Percentiles rank a stretch among this genome's conserved stretches.
These are phyloP conservation scores for Chrysopa pallens DNA, from an alignment of 1,140 invertebrate species.

Conservation along the genomic window DNA sequence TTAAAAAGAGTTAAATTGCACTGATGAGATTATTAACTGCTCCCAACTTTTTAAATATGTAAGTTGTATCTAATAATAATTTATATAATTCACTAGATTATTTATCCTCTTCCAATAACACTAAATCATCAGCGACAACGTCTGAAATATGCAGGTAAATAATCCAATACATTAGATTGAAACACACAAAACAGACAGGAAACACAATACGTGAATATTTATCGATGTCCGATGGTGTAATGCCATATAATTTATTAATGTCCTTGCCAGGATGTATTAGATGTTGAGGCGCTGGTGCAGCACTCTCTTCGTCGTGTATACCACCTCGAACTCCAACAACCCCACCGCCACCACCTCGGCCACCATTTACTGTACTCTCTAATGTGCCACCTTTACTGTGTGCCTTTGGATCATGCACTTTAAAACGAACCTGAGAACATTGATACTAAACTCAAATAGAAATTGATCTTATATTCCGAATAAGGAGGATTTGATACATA, in stretches of 20 bases:
- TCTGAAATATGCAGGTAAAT: constrained; percentile 92
- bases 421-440: constrained; percentile 59
- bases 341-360: constrained; percentile 38
- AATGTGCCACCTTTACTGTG: constrained; percentile 78
- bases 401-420: constrained; percentile 81
- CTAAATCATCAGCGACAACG: constrained; percentile 81
- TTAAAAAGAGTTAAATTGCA: too few relatives aligned
- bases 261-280: constrained; percentile 47
- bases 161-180: constrained; percentile 97
- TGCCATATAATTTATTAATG: constrained; percentile 75
- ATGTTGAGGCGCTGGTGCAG: constrained; percentile 50
- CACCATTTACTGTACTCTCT: constrained; percentile 77
- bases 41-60: too few relatives aligned
- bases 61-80: too few relatives aligned
- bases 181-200: constrained; percentile 91
- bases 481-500: too few relatives aligned
- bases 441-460: too few relatives aligned
- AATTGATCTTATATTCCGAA: too few relatives aligned
- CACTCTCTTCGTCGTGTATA: constrained; percentile 38
- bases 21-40: too few relatives aligned
- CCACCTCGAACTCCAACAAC: constrained; percentile 36
- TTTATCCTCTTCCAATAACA: constrained; percentile 66
- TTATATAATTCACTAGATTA: constrained; percentile 20
- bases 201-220: constrained; percentile 92
- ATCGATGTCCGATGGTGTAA: constrained; percentile 89